Base-by-base conservation (phyloP, 2,888 invertebrate genomes). In the Calameuta pallipes region DNA sequence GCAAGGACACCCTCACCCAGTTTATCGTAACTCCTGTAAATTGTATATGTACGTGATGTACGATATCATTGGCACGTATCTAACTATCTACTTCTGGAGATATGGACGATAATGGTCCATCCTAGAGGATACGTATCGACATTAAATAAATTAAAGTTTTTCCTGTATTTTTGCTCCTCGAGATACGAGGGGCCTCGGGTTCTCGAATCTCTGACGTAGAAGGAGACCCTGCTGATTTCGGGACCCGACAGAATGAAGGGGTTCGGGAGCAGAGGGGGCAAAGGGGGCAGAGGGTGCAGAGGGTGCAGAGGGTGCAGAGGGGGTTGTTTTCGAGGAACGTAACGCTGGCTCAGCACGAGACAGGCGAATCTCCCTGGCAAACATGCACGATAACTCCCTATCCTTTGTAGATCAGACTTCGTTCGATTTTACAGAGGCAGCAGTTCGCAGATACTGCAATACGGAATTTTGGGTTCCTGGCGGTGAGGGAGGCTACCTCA, bases 361-460 rank as follows among this genome's bases (percentile, higher is more conserved):
- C 56, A 56, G 23, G 23, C 56, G 56, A 56, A 56, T 56, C 56
- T 56, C 56, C 9, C 23, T 23, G 23, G 56, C 0, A 56, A 23
- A 23, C 56, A 9, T 9, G 23, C 56, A 23, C 23, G 56, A 56
- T 56, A 4, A 23, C 56, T 23, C 56, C 23, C 1, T 23, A 56
- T 56, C 56, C 23, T 56, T 56, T 9, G 56, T 6, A 56, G 6
- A 56, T 56, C 2, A 56, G 33, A 79, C 34, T 75, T 79, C 77
- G 77, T 79, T 82, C 78, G 81, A 81, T 77, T 81, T 91, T 90
- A 74, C 90, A 93, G 93, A 92, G 82, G 87, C 87, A 73, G 90
- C 92, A 68, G 91, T 93, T 68, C 88, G 88, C 70, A 92, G 90
- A 84, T 93, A 92, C 83, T 93, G 93, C 87, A 93, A 93, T 87